A percentile compares a stretch with the other conserved stretches of the same genome.
Evolutionary conservation across 1,140 invertebrate genomes (phyloP).

Genomic region (Metopolophium dirhodum): DNA sequence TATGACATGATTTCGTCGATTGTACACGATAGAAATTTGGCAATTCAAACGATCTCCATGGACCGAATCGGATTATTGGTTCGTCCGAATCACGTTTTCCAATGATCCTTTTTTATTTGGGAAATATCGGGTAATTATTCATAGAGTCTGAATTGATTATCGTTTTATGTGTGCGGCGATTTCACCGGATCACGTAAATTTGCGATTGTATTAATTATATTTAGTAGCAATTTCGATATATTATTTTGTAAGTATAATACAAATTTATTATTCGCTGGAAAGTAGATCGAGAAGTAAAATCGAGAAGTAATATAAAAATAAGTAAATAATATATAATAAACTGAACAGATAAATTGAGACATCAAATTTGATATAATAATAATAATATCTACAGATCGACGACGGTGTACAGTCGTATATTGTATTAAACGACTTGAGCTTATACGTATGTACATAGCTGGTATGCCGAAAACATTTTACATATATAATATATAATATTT

Average conservation of each 20-base stretch:
- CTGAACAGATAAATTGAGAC: background rate
- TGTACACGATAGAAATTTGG: background rate
- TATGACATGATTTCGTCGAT: background rate
- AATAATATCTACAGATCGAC: background rate
- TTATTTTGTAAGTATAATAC: background rate
- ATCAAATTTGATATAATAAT: background rate
- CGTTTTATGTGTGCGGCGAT: background rate
- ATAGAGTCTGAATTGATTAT: background rate
- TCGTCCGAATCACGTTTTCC: too few species aligned
- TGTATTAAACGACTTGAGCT: background rate
- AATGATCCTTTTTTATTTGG: background rate
- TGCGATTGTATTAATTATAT: background rate
- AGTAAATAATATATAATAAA: background rate
- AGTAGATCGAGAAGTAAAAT: too few species aligned
- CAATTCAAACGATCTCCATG: too few species aligned
- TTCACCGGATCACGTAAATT: background rate
- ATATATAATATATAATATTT: background rate
- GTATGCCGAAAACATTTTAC: background rate
- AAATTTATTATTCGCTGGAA: background rate
- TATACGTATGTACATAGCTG: background rate
- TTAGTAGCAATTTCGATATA: background rate
- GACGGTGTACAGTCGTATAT: background rate
- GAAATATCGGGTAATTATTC: background rate
- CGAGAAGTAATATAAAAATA: background rate
- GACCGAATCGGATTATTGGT: background rate